Conservation (phyloP, 2,888 invertebrate genomes). For the Brenthis daphne region DNA sequence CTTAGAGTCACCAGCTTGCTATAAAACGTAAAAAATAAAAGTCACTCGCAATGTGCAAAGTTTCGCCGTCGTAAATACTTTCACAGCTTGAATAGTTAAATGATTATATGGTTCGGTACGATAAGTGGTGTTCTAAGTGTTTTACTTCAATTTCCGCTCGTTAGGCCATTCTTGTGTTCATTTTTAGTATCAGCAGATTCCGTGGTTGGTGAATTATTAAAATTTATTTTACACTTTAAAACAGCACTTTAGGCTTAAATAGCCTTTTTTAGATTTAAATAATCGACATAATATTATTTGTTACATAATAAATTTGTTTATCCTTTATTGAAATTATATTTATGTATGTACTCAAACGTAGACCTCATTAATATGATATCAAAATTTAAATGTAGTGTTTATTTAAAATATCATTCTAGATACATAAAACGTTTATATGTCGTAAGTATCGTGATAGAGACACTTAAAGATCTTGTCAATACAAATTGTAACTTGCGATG, state of each 20-base stretch:
- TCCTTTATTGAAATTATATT: too few relatives aligned
- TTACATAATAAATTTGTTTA: neutral
- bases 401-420: too few relatives aligned
- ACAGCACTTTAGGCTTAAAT: neutral
- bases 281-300: neutral
- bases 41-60: neutral
- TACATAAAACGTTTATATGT: too few relatives aligned
- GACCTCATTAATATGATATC: too few relatives aligned
- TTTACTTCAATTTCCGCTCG: conserved; percentile 22
- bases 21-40: conserved; percentile 6
- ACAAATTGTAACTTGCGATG: too few relatives aligned
- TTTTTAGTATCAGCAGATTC: conserved; percentile 18
- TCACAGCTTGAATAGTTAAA: conserved; percentile 16
- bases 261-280: too few relatives aligned
- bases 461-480: too few relatives aligned
- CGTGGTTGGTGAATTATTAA: conserved; percentile 9
- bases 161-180: conserved; percentile 18
- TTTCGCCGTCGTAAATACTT: conserved; percentile 14
- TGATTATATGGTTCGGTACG: conserved; percentile 14
- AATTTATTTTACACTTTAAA: conserved; percentile 5
- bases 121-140: conserved; percentile 13
- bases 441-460: too few relatives aligned
- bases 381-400: too few relatives aligned
- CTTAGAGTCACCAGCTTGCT: neutral
- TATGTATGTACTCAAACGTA: too few relatives aligned